Base-by-base conservation (phyloP, 2,113 vertebrate genomes). In the Mirounga angustirostris region DNA sequence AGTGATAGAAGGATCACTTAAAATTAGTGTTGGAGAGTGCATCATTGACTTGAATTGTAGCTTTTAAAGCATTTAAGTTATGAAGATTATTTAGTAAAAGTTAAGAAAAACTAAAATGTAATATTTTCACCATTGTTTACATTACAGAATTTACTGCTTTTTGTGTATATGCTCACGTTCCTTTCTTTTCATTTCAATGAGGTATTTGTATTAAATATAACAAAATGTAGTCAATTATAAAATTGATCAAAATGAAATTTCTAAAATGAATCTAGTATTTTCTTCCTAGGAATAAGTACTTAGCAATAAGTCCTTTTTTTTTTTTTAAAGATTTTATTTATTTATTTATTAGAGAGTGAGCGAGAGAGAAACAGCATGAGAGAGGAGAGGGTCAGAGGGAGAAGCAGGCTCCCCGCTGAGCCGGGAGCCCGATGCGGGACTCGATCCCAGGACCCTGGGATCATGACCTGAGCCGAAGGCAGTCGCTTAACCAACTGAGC, bases 211-310 rank as follows among this genome's bases (percentile, higher is more conserved):
- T 76, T 92, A 50, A 76, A 71, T 71, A 50, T 16, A 93, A 89
- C 5, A 89, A 86, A 95, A 79, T 74, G 50, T 65, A 69, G 58
- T 21, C 58, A 65, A 33, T 88, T 52, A 50, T 54, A 86, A 86
- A 96, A 56, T 50, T 96, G 46, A 83, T 40, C 52, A 95, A 88
- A 95, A 63, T 63, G 65, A 85, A 90, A 79, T 67, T 91, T 93
- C 54, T 88, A 86, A 95, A 94, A 91, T 95, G 28, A 91, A 91
- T 54, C 30, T 18, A 91, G 61, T 13, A 69, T 74, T 91, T 97
- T 94, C 43, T 80, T 65, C 19, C 78, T 87, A 52, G 36, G 13
- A 95, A 54, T 89, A 78, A 85, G 50, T 54, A 85, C 13, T 52
- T 84, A 50, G 10, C 40, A 91, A 96, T 52, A 94, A 96, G 94